Base-by-base conservation (phyloP, 2,888 invertebrate genomes). In the Sisyra terminalis region DNA sequence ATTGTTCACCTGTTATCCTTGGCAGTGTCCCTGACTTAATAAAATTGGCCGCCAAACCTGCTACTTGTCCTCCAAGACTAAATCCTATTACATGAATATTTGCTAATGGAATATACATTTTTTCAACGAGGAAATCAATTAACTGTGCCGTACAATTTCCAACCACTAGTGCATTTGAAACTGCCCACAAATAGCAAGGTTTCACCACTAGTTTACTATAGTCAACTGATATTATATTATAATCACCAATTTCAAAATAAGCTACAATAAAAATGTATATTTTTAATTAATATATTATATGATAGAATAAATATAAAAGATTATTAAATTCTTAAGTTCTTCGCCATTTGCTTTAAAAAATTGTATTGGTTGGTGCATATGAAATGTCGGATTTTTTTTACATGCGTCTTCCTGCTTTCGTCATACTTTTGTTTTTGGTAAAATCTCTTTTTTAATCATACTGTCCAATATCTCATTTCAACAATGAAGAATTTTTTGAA, bases 61-160 rank as follows among this genome's bases (percentile, higher is more conserved):
- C 15, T 18, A 14, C 11, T 13, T 41, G 41, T 9, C 13, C 41
- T 2, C 41, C 41, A 5, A 41, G 16, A 32, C 41, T 41, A 24
- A 18, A 24, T 18, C 41, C 41, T n/a, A 41, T 18, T 9, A 41
- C 18, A 24, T 41, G 41, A 24, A 41, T 34, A 18, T 17, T 10
- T 13, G 11, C 18, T 16, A 41, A 34, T n/a, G 17, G 5, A 14
- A 41, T 10, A 3, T 34, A 24, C 9, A 11, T 18, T 17, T 34
- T 9, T 11, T 17, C 3, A 2, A 34, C 18, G 10, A 41, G n/a
- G 4, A n/a, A 18, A 34, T 41, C 41, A 34, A 41, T 32, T 34
- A 41, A 32, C n/a, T 41, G 9, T 10, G 41, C 41, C 3, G 41
- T 41, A 18, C 41, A 41, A 16, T 18, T 32, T 17, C 41, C 41